phyloP scores from a whole-genome alignment of 1,140 invertebrate species.

The Dendrolimus kikuchii region DNA sequence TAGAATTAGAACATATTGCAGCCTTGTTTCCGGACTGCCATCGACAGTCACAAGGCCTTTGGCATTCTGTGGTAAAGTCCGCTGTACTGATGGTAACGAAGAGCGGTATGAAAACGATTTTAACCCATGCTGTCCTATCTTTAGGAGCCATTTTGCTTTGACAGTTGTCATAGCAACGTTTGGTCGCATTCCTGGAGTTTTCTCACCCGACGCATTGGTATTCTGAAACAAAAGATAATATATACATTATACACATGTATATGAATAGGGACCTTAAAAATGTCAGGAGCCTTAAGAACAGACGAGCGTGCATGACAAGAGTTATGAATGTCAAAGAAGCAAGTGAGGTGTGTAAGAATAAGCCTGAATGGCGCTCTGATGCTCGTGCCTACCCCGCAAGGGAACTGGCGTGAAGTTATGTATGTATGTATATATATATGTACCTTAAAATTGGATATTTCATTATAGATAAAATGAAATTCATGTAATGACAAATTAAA shows the following conservation, averaged over 20 bases:
- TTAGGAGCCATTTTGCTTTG: constrained; percentile 62
- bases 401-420: too few species aligned
- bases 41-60: constrained; percentile 80
- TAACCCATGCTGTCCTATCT: constrained; percentile 64
- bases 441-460: too few species aligned
- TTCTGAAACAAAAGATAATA: constrained; percentile 51
- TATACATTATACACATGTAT: background rate
- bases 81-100: constrained; percentile 39
- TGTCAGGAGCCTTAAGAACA: too few species aligned
- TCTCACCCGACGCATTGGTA: constrained; percentile 47
- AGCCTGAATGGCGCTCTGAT: too few species aligned
- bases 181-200: constrained; percentile 48
- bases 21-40: constrained; percentile 88
- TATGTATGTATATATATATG: background rate
- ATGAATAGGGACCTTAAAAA: too few species aligned
- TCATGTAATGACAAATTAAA: constrained; percentile 15
- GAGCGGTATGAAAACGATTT: constrained; percentile 36
- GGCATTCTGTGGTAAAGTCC: constrained; percentile 67
- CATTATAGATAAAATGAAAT: constrained; percentile 1
- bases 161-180: constrained; percentile 56
- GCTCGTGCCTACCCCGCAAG: too few species aligned
- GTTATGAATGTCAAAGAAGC: too few species aligned
- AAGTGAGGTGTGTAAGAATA: too few species aligned
- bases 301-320: too few species aligned
- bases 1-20: constrained; percentile 82